A percentile compares a stretch with the other conserved stretches of the same genome.
Evolutionary conservation across 2,888 invertebrate genomes (phyloP).

Genomic region (Heliconius ismenius): DNA sequence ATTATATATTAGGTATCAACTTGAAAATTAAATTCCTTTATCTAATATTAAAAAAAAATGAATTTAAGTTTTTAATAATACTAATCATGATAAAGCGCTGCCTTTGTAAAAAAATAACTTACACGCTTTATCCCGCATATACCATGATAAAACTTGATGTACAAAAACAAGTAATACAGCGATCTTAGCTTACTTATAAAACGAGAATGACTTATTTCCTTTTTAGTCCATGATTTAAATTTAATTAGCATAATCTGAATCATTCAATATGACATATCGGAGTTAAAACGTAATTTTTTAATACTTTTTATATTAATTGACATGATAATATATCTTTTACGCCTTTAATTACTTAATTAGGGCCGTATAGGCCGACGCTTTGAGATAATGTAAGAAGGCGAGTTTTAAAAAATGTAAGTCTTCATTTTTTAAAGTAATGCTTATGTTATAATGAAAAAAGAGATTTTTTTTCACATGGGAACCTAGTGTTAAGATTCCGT

Average conservation of each 20-base stretch:
- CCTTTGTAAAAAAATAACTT: too few species aligned
- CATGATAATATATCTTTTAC: slow-evolving; percentile 21
- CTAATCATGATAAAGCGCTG: too few species aligned
- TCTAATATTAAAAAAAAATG: too few species aligned
- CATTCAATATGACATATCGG: slow-evolving; percentile 10
- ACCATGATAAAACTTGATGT: not conserved
- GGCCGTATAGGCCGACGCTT: not conserved
- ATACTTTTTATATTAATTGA: slow-evolving; percentile 11
- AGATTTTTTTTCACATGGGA: not conserved
- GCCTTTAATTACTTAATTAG: slow-evolving; percentile 15
- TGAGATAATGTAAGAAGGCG: not conserved
- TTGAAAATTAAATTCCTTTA: too few species aligned
- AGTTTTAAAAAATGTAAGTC: not conserved
- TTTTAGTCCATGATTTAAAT: not conserved
- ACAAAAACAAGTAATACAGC: not conserved
- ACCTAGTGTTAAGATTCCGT: not conserved
- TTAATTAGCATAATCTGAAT: slow-evolving; percentile 17
- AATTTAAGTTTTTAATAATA: too few species aligned
- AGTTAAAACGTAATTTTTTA: not conserved
- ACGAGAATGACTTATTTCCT: slow-evolving; percentile 2
- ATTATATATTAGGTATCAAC: too few species aligned
- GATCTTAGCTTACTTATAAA: slow-evolving; percentile 7
- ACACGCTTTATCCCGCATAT: not conserved
- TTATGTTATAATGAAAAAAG: not conserved
- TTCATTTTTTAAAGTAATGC: not conserved